Conservation (phyloP, 2,888 invertebrate species). For the Acanthosepion pharaonis region DNA sequence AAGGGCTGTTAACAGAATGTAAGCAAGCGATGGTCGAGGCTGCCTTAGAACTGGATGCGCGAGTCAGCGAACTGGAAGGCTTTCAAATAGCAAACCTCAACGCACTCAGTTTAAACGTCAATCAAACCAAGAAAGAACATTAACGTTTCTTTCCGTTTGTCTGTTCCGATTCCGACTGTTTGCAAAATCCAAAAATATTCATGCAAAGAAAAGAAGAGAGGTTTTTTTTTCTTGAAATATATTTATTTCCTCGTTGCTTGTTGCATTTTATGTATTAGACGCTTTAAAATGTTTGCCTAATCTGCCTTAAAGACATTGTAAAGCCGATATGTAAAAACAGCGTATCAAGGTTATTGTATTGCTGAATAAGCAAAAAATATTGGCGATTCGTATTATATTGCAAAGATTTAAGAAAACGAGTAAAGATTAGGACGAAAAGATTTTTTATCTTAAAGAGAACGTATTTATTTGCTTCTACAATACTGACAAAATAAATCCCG, state of each 20-base stretch:
- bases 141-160: slow-evolving; percentile 33
- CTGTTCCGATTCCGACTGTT: background rate
- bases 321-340: background rate
- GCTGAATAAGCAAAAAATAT: background rate
- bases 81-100: background rate
- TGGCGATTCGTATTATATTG: background rate
- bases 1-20: background rate
- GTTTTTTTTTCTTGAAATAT: background rate
- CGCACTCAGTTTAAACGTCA: background rate
- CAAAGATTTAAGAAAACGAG: background rate
- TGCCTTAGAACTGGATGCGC: background rate
- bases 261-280: background rate
- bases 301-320: background rate
- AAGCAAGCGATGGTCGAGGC: background rate
- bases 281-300: background rate
- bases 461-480: background rate
- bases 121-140: background rate
- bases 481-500: no score
- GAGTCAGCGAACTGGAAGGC: background rate
- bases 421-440: background rate
- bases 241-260: background rate
- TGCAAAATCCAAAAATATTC: background rate
- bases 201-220: background rate
- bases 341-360: background rate
- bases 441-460: background rate